A percentile compares a stretch with the other conserved stretches of the same genome.
Evolutionary conservation across 2,113 vertebrate species (phyloP).

Genomic region (Petrocephalus microphthalmus): DNA sequence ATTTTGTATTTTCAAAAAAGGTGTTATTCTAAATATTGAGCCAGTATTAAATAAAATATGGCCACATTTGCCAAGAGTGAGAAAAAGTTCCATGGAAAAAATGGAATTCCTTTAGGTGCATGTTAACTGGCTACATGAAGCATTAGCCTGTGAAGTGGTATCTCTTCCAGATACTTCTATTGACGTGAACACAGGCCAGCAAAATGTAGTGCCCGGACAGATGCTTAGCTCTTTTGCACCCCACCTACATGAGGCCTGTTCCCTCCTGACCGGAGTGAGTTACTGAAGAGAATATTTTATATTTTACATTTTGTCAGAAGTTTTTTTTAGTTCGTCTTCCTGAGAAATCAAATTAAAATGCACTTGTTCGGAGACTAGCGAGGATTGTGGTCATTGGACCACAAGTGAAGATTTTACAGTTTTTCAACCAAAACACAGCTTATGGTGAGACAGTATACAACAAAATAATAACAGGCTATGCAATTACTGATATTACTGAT

Average conservation of each 20-base stretch:
- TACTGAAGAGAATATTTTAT: background rate
- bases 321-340: background rate
- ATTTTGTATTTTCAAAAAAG: background rate
- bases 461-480: slow-evolving; percentile 23
- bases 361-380: background rate
- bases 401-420: background rate
- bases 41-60: slow-evolving; percentile 44
- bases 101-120: slow-evolving; percentile 30
- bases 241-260: background rate
- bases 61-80: slow-evolving; percentile 27
- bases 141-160: slow-evolving; percentile 12
- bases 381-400: background rate
- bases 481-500: slow-evolving; percentile 61
- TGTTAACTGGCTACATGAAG: slow-evolving; percentile 28
- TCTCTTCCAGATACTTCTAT: slow-evolving; percentile 48
- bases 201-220: background rate
- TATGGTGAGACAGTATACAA: background rate
- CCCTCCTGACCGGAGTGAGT: background rate
- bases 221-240: background rate
- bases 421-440: background rate
- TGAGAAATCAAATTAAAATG: background rate
- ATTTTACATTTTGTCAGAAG: background rate
- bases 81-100: slow-evolving; percentile 50
- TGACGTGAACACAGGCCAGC: slow-evolving; percentile 48
- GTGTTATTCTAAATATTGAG: background rate